Conservation (phyloP, 2,797 vertebrate genomes). For the Myotis vivesi region DNA sequence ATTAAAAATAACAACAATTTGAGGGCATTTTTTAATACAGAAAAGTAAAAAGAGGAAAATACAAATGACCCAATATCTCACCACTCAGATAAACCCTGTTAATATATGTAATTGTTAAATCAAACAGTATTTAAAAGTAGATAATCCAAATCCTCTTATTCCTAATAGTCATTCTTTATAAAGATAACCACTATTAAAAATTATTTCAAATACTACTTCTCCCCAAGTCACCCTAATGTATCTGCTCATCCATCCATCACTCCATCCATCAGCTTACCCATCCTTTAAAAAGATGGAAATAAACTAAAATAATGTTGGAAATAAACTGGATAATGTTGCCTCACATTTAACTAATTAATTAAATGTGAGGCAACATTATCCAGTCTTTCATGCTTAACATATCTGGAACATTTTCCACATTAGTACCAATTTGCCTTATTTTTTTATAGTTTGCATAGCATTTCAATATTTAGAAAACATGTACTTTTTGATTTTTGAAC, state of each 20-base stretch:
- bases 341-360: background rate
- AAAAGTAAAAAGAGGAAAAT: constrained; percentile 31
- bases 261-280: background rate
- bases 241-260: background rate
- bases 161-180: background rate
- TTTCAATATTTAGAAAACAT: constrained; percentile 27
- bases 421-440: background rate
- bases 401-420: background rate
- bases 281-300: background rate
- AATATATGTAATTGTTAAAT: background rate
- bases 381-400: background rate
- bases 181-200: background rate
- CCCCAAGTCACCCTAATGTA: background rate
- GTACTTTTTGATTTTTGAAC: background rate
- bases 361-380: background rate
- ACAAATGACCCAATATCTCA: background rate
- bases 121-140: background rate
- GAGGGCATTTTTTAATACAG: background rate
- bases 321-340: background rate
- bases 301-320: too few relatives aligned
- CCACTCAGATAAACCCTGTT: background rate
- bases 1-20: background rate
- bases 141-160: background rate
- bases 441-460: background rate
- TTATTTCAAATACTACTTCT: background rate